Evolutionary conservation across 2,888 invertebrate species (phyloP).

Genomic region (Stictocephala bisonia): DNA sequence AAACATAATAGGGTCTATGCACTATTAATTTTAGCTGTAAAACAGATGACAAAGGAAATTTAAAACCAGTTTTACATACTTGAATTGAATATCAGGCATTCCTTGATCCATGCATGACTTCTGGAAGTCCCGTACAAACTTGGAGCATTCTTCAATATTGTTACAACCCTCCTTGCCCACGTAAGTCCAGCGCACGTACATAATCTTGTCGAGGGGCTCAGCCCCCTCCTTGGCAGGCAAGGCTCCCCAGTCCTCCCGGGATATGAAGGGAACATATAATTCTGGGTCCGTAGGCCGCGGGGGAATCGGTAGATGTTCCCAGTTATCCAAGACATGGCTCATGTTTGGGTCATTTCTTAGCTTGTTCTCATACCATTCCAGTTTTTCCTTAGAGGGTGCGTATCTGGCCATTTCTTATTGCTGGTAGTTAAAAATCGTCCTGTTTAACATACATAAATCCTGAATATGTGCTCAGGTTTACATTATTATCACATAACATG

Average conservation of each 20-base stretch:
- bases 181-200: constrained; percentile 2
- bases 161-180: neutral
- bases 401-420: neutral
- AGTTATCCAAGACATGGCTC: neutral
- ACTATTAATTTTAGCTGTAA: no score
- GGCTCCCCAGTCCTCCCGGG: constrained; percentile 12
- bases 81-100: constrained; percentile 2
- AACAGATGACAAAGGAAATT: no score
- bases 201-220: neutral
- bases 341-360: neutral
- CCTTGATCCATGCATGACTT: neutral
- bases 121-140: neutral
- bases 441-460: no score
- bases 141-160: neutral
- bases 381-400: neutral
- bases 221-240: neutral
- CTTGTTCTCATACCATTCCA: neutral
- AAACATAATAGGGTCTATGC: no score
- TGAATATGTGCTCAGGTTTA: no score
- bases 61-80: no score
- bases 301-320: neutral
- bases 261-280: neutral
- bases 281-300: neutral
- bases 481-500: no score
- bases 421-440: no score